Evolutionary conservation across 1,140 invertebrate species (phyloP).

Genomic region (Drosophila equinoxialis): DNA sequence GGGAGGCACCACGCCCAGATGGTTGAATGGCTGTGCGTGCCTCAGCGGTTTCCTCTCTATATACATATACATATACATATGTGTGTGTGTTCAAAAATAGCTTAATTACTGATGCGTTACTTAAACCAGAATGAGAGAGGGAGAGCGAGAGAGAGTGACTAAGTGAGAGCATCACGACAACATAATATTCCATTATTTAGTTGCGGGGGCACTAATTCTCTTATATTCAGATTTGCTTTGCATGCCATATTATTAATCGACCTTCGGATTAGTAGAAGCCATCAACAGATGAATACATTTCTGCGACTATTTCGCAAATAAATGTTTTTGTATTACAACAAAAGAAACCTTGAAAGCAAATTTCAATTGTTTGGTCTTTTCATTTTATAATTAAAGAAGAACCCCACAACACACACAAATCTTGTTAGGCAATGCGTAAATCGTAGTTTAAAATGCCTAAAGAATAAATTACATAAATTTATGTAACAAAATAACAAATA

Average conservation of each 20-base stretch:
- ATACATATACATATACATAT: too few relatives aligned
- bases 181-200: slow-evolving; percentile 38
- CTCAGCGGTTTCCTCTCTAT: slow-evolving; percentile 21
- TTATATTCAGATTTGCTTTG: slow-evolving; percentile 44
- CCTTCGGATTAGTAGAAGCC: slow-evolving; percentile 19
- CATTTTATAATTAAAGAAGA: not conserved
- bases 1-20: slow-evolving; percentile 43
- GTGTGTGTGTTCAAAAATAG: slow-evolving; percentile 55
- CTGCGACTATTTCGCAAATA: not conserved
- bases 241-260: slow-evolving; percentile 36
- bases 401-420: not conserved
- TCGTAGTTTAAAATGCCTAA: not conserved
- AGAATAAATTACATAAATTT: not conserved
- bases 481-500: not conserved
- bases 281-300: not conserved
- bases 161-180: slow-evolving; percentile 36
- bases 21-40: slow-evolving; percentile 38
- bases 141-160: slow-evolving; percentile 49
- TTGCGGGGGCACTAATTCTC: slow-evolving; percentile 24
- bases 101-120: slow-evolving; percentile 69
- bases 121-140: not conserved
- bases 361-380: not conserved
- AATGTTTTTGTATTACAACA: not conserved
- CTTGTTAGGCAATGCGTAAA: not conserved
- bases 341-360: not conserved